These are phyloP conservation scores for Heteronetta atricapilla DNA, from an alignment of 2,113 vertebrate species.

Conservation along the genomic window DNA sequence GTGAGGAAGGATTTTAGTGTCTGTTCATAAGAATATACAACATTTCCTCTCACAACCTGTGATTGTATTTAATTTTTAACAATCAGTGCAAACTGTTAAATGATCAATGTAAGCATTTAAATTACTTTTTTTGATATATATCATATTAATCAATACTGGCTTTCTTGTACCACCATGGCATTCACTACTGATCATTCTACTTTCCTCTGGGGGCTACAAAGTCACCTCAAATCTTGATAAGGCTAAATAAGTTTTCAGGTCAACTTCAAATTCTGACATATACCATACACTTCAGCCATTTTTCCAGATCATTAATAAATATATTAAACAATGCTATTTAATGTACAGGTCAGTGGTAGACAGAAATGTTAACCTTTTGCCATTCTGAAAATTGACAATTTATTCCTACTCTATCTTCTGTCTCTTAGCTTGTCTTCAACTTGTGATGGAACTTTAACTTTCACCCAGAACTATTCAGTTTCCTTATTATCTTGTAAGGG, in stretches of 20 bases:
- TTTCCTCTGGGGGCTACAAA: background rate
- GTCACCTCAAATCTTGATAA: background rate
- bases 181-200: background rate
- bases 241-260: background rate
- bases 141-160: background rate
- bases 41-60: background rate
- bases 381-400: conserved; percentile 28
- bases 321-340: conserved; percentile 25
- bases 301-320: conserved; percentile 33
- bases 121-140: background rate
- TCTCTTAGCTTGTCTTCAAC: background rate
- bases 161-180: background rate
- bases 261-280: conserved; percentile 26
- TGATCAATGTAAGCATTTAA: background rate
- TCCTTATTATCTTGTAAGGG: background rate
- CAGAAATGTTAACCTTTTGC: conserved; percentile 33
- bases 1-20: background rate
- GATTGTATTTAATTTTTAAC: background rate
- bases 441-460: conserved; percentile 2
- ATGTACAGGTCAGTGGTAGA: background rate
- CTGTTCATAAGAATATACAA: background rate
- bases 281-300: background rate
- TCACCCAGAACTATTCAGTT: background rate
- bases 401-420: background rate
- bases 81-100: background rate